A percentile compares a stretch with the other conserved stretches of the same genome.
Conservation (phyloP, 2,797 vertebrate genomes). For the Chaunax sp. region DNA sequence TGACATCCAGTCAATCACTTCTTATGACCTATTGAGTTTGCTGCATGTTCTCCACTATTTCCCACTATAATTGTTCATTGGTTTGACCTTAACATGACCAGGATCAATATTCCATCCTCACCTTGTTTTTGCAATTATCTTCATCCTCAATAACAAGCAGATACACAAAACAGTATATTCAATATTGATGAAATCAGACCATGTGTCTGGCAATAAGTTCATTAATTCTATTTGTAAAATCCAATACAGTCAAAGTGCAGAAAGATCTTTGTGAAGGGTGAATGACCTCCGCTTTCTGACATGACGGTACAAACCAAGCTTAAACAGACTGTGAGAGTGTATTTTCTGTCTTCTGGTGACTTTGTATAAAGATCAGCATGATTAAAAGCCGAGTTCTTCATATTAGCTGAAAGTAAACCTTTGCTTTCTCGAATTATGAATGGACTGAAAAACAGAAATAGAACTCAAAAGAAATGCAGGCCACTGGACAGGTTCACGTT, state of each 20-base stretch:
- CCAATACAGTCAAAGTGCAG: too few relatives aligned
- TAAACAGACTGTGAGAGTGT: background rate
- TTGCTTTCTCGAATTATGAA: too few relatives aligned
- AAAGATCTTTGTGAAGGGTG: background rate
- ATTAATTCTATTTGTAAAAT: background rate
- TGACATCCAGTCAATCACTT: background rate
- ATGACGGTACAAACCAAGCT: background rate
- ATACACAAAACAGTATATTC: background rate
- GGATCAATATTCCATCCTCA: constrained; percentile 3
- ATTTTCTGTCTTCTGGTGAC: background rate
- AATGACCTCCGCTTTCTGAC: background rate
- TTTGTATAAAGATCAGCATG: background rate
- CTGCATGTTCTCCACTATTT: background rate
- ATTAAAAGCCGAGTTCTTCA: background rate
- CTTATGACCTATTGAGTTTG: background rate
- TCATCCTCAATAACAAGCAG: background rate
- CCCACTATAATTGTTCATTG: background rate
- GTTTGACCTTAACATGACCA: constrained; percentile 7
- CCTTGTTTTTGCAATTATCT: background rate
- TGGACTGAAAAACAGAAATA: too few relatives aligned
- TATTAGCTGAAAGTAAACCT: background rate
- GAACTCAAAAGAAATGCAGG: too few relatives aligned
- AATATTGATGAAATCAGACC: background rate
- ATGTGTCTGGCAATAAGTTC: too few relatives aligned
- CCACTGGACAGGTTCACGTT: too few relatives aligned